A percentile compares a stretch with the other conserved stretches of the same genome.
Conservation (phyloP, 2,113 vertebrate genomes). For the Bolborhynchus lineola region DNA sequence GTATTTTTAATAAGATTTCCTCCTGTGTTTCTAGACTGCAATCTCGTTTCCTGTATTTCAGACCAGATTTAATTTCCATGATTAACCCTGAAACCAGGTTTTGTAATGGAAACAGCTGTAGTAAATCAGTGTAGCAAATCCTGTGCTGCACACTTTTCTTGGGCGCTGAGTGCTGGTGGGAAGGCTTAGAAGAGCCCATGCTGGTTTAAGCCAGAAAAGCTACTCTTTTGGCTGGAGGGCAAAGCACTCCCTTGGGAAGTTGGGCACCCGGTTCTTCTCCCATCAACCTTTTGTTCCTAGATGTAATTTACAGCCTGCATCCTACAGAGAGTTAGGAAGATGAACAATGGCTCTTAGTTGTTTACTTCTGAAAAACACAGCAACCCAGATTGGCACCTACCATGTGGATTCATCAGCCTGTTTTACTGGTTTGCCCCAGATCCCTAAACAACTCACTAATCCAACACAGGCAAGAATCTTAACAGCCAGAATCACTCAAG, state of each 20-base stretch:
- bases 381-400: slow-evolving; percentile 31
- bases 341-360: slow-evolving; percentile 45
- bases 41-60: slow-evolving; percentile 19
- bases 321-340: slow-evolving; percentile 38
- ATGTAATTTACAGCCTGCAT: slow-evolving; percentile 62
- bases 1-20: slow-evolving; percentile 41
- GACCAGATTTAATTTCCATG: slow-evolving; percentile 22
- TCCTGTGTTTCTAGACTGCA: background rate
- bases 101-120: background rate
- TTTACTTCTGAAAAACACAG: slow-evolving; percentile 52
- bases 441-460: background rate
- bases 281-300: slow-evolving; percentile 52
- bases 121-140: background rate
- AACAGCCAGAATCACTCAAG: background rate
- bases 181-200: background rate
- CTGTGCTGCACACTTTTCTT: background rate
- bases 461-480: background rate
- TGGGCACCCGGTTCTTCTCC: slow-evolving; percentile 43
- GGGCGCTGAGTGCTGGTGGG: background rate
- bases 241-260: slow-evolving; percentile 51
- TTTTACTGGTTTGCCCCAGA: slow-evolving; percentile 55
- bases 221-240: slow-evolving; percentile 43
- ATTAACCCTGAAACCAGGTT: background rate
- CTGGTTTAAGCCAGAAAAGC: slow-evolving; percentile 46
- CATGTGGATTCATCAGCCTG: background rate